Evolutionary conservation across 2,888 invertebrate species (phyloP), one percentile per base, ranked within the genome.

Genomic region (Eucriotettix oculatus): DNA sequence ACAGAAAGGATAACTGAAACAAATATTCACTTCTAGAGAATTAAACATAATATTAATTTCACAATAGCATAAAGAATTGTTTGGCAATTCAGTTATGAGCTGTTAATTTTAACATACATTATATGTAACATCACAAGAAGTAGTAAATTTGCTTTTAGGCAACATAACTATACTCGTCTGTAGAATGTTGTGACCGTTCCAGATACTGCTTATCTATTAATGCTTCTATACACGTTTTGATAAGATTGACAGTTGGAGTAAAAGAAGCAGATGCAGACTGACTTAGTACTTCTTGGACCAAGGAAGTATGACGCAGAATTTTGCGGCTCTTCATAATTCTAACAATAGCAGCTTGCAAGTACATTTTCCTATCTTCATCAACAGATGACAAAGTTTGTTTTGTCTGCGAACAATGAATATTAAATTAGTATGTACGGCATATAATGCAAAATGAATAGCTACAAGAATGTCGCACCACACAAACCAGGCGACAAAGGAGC

Each of bases 131-230:
- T 29, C 29, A 29, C 29, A 29, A 29, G 29, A 29, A 29, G 29
- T 29, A 29, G 29, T 29, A 2, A 29, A 29, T 29, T 29, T 29
- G 29, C 29, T 29, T 29, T 79, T 85, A 97, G 70, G 97, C 96
- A 69, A 98, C 87, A 73, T 98, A 98, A 69, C 91, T 91, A 74
- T 98, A 98, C 69, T 96, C 96, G 76, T 98, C 97, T 57, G 92
- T 84, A 7, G 89, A 87, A 67, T 91, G 90, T 3, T 90, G 86
- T 58, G 92, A 90, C 64, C 98, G 79, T 76, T 98, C 97, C 65
- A 99, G 83, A 76, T 98, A 99, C 73, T 96, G 93, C 77, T 98
- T 97, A 76, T 99, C 98, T 72, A 99, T 98, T 66, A 99, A 80
- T 9, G 94, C 87, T 76, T 99, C 98, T 71, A 99, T 94, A 73